phyloP scores from a whole-genome alignment of 2,888 invertebrate genomes.

The Lithophane leautieri region DNA sequence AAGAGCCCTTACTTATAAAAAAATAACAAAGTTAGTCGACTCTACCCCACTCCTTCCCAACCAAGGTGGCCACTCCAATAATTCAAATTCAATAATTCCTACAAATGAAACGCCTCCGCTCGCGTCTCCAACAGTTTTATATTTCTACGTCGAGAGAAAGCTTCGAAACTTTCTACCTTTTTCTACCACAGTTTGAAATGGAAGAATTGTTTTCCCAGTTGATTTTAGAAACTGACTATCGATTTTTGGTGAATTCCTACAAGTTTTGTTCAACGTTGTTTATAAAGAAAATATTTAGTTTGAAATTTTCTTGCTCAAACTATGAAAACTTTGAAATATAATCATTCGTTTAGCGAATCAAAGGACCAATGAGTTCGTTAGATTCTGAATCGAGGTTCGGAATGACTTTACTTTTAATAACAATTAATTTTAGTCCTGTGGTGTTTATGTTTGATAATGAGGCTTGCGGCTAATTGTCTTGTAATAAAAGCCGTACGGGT shows the following conservation, averaged over 20 bases:
- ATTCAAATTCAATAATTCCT: conserved; percentile 87
- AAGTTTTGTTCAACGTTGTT: not conserved
- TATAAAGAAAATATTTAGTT: not conserved
- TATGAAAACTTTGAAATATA: not conserved
- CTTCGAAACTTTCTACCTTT: conserved; percentile 50
- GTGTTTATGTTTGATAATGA: not conserved
- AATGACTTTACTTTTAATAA: not conserved
- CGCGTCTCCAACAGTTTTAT: conserved; percentile 72
- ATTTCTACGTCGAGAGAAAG: conserved; percentile 68
- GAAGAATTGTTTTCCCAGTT: conserved; percentile 62
- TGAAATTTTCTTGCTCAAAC: not conserved
- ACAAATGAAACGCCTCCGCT: conserved; percentile 82
- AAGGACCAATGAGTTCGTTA: not conserved
- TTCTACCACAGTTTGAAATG: conserved; percentile 51
- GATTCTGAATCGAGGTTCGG: not conserved
- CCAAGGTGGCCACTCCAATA: conserved; percentile 81
- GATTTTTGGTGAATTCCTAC: conserved; percentile 23
- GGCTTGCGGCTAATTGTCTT: not conserved
- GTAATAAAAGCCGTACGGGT: not conserved
- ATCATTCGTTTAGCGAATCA: not conserved
- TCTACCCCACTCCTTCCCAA: conserved; percentile 47
- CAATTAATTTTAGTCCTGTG: not conserved
- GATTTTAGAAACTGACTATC: conserved; percentile 44
- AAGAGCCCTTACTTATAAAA: not conserved
- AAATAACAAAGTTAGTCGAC: conserved; percentile 10